Evolutionary conservation across 1,140 invertebrate species (phyloP).

Genomic region (Glossosoma conforme): DNA sequence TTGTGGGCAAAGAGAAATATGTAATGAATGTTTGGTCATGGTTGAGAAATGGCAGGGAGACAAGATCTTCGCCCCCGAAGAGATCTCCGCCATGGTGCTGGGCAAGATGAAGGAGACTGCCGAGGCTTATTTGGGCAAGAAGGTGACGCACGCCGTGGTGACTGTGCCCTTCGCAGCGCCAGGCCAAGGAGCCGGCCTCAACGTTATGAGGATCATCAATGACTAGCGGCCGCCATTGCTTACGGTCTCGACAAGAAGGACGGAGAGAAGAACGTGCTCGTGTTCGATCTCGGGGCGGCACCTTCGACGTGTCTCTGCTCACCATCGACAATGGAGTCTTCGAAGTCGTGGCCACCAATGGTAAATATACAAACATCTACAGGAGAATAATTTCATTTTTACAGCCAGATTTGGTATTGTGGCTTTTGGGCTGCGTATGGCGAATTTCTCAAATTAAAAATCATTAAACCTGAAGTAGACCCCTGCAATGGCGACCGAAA

Average conservation of each 20-base stretch:
- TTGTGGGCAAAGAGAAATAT: too few species aligned
- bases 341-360: slow-evolving; percentile 92
- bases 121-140: slow-evolving; percentile 95
- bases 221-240: slow-evolving; percentile 99
- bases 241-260: slow-evolving; percentile 99
- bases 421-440: too few species aligned
- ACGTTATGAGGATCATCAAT: slow-evolving; percentile 99
- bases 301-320: slow-evolving; percentile 97
- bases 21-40: too few species aligned
- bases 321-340: slow-evolving; percentile 98
- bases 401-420: too few species aligned
- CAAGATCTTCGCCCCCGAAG: slow-evolving; percentile 92
- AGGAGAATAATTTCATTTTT: too few species aligned
- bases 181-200: slow-evolving; percentile 84
- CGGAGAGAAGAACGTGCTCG: slow-evolving; percentile 97
- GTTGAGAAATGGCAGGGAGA: slow-evolving; percentile 69
- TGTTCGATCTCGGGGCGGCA: slow-evolving; percentile 99
- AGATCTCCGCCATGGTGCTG: slow-evolving; percentile 97
- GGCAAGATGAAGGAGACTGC: slow-evolving; percentile 98
- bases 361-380: too few species aligned
- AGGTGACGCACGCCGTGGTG: slow-evolving; percentile 96
- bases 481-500: too few species aligned
- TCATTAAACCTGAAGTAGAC: too few species aligned
- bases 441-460: too few species aligned
- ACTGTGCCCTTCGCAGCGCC: slow-evolving; percentile 96